Percentiles rank a stretch among this genome's conserved stretches.
phyloP scores from a whole-genome alignment of 35 echinoderm and acorn worm genomes.

The Holothuria glaberrima region DNA sequence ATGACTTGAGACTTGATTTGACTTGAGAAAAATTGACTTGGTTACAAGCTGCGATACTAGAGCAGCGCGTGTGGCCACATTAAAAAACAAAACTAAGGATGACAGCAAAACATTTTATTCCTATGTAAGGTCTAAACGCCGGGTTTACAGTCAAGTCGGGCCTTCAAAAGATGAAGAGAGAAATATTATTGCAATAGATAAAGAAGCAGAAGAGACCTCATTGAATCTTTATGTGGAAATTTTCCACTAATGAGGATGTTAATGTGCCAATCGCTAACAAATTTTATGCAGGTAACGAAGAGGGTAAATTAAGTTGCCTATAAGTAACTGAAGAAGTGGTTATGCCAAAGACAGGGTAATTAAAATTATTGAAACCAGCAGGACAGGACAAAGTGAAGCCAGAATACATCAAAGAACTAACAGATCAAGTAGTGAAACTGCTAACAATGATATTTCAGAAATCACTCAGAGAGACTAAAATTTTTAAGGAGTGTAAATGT shows the following conservation, averaged over 20 bases:
- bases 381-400: background rate
- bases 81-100: constrained; percentile 19
- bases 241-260: background rate
- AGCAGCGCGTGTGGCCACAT: too few relatives aligned
- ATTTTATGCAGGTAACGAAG: constrained; percentile 40
- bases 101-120: constrained; percentile 43
- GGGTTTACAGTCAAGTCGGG: constrained; percentile 19
- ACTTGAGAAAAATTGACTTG: too few relatives aligned
- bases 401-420: too few relatives aligned
- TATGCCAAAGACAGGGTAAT: background rate
- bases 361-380: constrained; percentile 6
- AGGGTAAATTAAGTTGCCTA: background rate
- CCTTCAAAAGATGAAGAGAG: background rate
- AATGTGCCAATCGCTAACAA: background rate
- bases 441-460: too few relatives aligned
- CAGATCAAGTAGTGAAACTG: too few relatives aligned
- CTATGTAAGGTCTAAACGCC: constrained; percentile 37
- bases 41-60: too few relatives aligned
- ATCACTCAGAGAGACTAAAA: too few relatives aligned
- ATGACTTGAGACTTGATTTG: too few relatives aligned
- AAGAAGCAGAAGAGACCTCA: constrained; percentile 13
- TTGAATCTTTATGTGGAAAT: background rate
- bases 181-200: constrained; percentile 12
- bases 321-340: constrained; percentile 42
- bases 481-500: too few relatives aligned